phyloP scores from a whole-genome alignment of 2,888 invertebrate species.

The Allygus modestus region DNA sequence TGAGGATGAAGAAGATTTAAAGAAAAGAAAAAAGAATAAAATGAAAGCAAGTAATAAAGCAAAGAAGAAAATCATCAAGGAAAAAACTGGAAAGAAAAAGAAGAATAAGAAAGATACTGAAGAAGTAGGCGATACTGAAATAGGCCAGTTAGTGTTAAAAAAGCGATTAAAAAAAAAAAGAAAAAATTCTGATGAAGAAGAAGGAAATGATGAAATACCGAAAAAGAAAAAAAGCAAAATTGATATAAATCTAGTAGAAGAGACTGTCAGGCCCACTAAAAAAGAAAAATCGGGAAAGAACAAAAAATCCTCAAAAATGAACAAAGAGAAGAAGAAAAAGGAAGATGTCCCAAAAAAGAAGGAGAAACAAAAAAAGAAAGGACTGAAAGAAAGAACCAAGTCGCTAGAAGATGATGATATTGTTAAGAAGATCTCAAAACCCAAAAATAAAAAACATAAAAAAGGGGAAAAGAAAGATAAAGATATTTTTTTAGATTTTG shows the following conservation, averaged over 20 bases:
- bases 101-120: slow-evolving; percentile 44
- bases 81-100: slow-evolving; percentile 44
- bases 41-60: slow-evolving; percentile 42
- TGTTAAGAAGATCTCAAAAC: slow-evolving; percentile 21
- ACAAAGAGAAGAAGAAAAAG: slow-evolving; percentile 58
- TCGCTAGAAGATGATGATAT: not conserved
- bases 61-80: slow-evolving; percentile 42
- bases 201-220: slow-evolving; percentile 46
- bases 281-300: slow-evolving; percentile 58
- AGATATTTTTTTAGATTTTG: slow-evolving; percentile 33
- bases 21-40: slow-evolving; percentile 61
- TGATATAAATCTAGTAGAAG: slow-evolving; percentile 16
- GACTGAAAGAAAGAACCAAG: slow-evolving; percentile 39
- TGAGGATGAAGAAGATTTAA: slow-evolving; percentile 50
- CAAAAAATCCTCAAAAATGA: slow-evolving; percentile 32
- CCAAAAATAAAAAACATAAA: slow-evolving; percentile 59
- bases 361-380: slow-evolving; percentile 13
- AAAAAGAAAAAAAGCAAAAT: slow-evolving; percentile 57
- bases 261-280: slow-evolving; percentile 43
- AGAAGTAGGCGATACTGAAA: not conserved
- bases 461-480: slow-evolving; percentile 53
- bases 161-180: slow-evolving; percentile 53
- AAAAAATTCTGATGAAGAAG: slow-evolving; percentile 48
- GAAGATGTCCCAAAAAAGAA: slow-evolving; percentile 19
- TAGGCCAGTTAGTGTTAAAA: slow-evolving; percentile 4